Conservation (phyloP, 1,140 invertebrate species). For the Ruditapes philippinarum region DNA sequence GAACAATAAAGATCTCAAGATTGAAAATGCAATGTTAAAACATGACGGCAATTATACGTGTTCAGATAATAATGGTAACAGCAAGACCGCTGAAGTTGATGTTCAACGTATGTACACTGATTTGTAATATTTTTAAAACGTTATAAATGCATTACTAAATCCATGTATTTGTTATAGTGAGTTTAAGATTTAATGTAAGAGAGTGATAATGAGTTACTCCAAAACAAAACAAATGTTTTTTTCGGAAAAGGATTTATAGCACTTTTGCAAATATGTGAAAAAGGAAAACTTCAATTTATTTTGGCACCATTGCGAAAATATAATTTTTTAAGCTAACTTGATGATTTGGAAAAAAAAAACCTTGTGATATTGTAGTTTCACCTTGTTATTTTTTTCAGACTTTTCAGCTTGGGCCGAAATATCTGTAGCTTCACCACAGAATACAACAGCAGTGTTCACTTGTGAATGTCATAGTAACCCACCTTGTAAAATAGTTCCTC, state of each 20-base stretch:
- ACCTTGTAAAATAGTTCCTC: background rate
- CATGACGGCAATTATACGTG: background rate
- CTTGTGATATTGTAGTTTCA: background rate
- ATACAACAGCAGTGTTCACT: background rate
- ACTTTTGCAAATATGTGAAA: background rate
- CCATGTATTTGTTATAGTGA: no score
- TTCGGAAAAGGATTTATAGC: no score
- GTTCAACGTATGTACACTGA: no score
- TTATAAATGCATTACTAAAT: no score
- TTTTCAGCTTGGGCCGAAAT: background rate
- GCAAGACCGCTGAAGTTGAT: background rate
- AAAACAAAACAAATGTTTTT: background rate
- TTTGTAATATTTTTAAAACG: no score
- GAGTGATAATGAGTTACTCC: no score
- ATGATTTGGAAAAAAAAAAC: no score
- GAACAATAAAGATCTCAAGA: background rate
- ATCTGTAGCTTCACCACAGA: background rate
- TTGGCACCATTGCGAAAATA: background rate
- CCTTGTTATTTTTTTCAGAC: background rate
- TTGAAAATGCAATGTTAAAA: background rate
- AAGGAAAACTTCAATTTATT: background rate
- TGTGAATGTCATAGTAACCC: background rate
- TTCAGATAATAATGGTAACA: background rate
- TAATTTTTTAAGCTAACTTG: background rate
- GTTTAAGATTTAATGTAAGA: no score